Conservation (phyloP, 1,140 invertebrate genomes). For the Solenopsis fugax region DNA sequence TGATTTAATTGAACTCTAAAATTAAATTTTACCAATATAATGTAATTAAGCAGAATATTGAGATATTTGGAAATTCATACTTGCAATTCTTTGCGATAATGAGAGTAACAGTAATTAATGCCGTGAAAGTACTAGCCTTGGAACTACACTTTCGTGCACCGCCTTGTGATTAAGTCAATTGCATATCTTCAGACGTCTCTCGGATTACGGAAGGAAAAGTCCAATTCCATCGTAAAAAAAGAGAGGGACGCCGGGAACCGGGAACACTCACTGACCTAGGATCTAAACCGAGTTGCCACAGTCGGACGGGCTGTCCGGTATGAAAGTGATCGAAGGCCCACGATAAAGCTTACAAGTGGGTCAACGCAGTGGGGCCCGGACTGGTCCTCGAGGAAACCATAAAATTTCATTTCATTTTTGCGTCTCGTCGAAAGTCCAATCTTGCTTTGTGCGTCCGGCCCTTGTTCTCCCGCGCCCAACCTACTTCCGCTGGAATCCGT, state of each 20-base stretch:
- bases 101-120: constrained; percentile 8
- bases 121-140: constrained; percentile 3
- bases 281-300: constrained; percentile 36
- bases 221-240: constrained; percentile 4
- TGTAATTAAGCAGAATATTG: not conserved
- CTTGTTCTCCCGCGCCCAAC: constrained; percentile 24
- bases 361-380: constrained; percentile 51
- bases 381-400: constrained; percentile 5
- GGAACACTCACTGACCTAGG: constrained; percentile 72
- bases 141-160: not conserved
- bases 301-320: constrained; percentile 42
- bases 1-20: not conserved
- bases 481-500: constrained; percentile 28
- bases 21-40: not conserved
- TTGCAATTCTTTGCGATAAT: not conserved
- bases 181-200: not conserved
- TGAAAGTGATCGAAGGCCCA: constrained; percentile 72
- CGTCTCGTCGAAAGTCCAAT: constrained; percentile 41
- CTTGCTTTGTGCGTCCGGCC: constrained; percentile 14
- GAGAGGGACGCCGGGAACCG: not conserved
- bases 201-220: constrained; percentile 14
- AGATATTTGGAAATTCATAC: not conserved
- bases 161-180: constrained; percentile 5
- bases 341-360: constrained; percentile 72
- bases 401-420: constrained; percentile 69